phyloP scores from a whole-genome alignment of 2,113 vertebrate genomes.

The Agapornis roseicollis region DNA sequence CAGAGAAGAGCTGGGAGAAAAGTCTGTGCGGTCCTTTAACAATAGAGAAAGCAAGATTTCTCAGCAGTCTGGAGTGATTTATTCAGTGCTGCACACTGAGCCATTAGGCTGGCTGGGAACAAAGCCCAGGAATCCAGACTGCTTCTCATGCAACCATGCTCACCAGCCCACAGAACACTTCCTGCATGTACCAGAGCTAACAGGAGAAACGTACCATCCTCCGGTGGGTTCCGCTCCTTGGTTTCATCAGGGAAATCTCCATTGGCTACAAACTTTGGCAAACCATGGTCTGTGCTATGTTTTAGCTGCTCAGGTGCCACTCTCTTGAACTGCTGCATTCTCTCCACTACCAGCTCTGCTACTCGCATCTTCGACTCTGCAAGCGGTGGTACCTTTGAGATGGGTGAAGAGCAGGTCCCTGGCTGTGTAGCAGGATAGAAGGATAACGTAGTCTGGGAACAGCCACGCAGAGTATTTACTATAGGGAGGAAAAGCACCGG shows the following conservation, averaged over 20 bases:
- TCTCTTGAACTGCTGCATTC: conserved; percentile 90
- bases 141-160: not conserved
- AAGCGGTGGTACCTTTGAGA: fast-evolving
- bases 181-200: not conserved
- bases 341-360: conserved; percentile 81
- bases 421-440: not conserved
- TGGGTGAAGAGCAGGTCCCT: conserved; percentile 11
- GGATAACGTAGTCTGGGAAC: not conserved
- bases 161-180: not conserved
- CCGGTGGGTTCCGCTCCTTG: not conserved
- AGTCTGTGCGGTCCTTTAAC: not conserved
- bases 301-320: conserved; percentile 76
- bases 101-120: not conserved
- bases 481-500: not conserved
- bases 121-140: not conserved
- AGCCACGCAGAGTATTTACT: not conserved
- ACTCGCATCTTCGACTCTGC: conserved; percentile 33
- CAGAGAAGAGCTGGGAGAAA: not conserved
- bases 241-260: not conserved
- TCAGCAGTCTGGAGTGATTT: not conserved
- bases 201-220: conserved; percentile 30
- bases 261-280: not conserved
- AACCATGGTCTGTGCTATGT: not conserved
- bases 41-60: not conserved
- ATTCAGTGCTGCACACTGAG: not conserved